A percentile compares a stretch with the other conserved stretches of the same genome.
phyloP scores from a whole-genome alignment of 1,140 invertebrate genomes.

The Protaetia brevitarsis region DNA sequence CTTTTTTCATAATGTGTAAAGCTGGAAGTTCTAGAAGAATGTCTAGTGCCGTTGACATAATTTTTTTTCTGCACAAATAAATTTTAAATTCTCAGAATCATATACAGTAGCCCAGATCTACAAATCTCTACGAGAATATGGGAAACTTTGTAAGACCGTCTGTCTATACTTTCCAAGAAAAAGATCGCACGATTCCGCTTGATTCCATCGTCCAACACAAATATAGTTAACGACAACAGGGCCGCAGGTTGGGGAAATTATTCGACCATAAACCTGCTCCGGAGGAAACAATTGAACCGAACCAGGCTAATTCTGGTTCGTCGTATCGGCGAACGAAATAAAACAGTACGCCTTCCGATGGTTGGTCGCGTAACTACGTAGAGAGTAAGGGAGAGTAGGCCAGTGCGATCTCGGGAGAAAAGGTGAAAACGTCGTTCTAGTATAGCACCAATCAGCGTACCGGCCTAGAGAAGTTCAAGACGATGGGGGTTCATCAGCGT shows the following conservation, averaged over 20 bases:
- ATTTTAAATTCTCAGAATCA: too few species aligned
- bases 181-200: too few species aligned
- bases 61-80: too few species aligned
- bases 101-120: too few species aligned
- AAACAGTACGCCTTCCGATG: background rate
- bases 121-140: too few species aligned
- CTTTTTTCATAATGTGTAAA: too few species aligned
- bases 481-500: conserved; percentile 22
- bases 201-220: too few species aligned
- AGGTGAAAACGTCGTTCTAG: conserved; percentile 1
- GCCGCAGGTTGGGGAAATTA: background rate
- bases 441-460: background rate
- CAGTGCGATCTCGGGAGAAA: background rate
- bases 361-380: background rate
- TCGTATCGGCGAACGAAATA: background rate
- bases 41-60: too few species aligned
- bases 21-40: too few species aligned
- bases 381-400: background rate
- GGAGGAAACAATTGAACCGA: conserved; percentile 2
- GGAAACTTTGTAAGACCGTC: too few species aligned
- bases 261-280: conserved; percentile 10
- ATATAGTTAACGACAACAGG: background rate
- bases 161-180: too few species aligned
- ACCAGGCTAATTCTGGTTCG: background rate
- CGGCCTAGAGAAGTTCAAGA: conserved; percentile 2